phyloP scores from a whole-genome alignment of 2,113 vertebrate species.

The Parus major region DNA sequence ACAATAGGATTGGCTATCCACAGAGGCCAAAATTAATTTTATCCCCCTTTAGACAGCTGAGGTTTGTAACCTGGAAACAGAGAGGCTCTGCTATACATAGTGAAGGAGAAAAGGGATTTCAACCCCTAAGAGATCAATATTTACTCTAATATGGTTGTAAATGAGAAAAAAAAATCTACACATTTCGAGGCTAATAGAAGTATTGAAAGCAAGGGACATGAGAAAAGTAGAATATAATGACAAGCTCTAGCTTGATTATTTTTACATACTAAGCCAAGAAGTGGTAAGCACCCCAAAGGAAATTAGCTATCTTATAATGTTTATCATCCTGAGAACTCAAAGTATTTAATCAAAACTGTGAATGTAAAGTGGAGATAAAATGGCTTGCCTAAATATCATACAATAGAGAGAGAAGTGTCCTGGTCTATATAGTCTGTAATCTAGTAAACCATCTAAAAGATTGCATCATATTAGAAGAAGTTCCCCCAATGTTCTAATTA shows the following conservation, averaged over 20 bases:
- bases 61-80: not conserved
- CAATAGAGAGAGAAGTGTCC: not conserved
- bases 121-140: not conserved
- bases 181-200: not conserved
- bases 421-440: not conserved
- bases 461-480: not conserved
- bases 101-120: not conserved
- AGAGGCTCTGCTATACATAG: not conserved
- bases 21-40: not conserved
- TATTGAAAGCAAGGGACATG: not conserved
- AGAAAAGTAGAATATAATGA: not conserved
- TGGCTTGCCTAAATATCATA: not conserved
- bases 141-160: not conserved
- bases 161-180: not conserved
- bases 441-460: not conserved
- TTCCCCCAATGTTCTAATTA: not conserved
- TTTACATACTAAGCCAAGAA: not conserved
- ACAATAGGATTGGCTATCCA: not conserved
- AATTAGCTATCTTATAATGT: not conserved
- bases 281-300: not conserved
- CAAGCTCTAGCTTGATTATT: not conserved
- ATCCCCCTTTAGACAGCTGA: not conserved
- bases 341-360: not conserved
- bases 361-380: not conserved
- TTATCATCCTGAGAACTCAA: not conserved